Conservation (phyloP, 2,797 vertebrate species). For the Typhlichthys subterraneus region DNA sequence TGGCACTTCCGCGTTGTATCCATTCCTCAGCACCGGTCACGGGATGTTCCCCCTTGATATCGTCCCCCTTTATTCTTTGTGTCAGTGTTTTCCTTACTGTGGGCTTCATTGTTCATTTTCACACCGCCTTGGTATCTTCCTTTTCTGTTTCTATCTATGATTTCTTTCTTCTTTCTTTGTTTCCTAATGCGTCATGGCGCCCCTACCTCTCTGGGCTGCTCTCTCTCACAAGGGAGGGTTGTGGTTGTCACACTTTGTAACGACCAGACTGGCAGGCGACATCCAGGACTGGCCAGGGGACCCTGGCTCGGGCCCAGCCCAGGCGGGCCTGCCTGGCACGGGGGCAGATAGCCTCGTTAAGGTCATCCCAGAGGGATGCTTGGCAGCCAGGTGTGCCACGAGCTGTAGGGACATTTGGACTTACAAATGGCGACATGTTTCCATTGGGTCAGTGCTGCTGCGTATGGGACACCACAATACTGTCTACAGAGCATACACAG, state of each 20-base stretch:
- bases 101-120: no score
- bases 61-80: no score
- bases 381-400: conserved; percentile 17
- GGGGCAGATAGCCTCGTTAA: conserved; percentile 19
- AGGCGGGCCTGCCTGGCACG: conserved; percentile 25
- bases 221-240: not conserved
- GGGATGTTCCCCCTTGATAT: no score
- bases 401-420: conserved; percentile 18
- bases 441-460: conserved; percentile 21
- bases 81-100: no score
- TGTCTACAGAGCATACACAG: not conserved
- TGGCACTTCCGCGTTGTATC: no score
- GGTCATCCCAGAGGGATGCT: conserved; percentile 17
- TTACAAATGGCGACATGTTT: conserved; percentile 14
- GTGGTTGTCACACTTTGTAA: conserved; percentile 3
- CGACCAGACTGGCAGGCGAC: conserved; percentile 1
- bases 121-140: no score
- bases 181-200: not conserved
- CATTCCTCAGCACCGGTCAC: no score
- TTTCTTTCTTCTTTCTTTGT: no score
- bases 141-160: no score
- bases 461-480: not conserved
- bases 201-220: not conserved
- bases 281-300: conserved; percentile 17
- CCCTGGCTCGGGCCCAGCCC: conserved; percentile 7